Evolutionary conservation across 2,888 invertebrate species (phyloP).

Genomic region (Argyra leucocephala): DNA sequence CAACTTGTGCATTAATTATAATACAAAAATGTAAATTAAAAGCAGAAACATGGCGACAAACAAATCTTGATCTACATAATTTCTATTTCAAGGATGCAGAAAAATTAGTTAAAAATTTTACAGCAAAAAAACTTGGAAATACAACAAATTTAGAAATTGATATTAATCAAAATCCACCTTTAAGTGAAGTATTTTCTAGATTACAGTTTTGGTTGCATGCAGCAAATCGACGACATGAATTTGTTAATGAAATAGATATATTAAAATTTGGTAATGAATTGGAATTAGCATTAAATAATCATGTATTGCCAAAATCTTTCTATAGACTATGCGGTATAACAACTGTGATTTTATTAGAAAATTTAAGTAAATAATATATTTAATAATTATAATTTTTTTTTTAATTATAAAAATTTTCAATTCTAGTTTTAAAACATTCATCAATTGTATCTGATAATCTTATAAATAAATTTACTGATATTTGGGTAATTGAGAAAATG

Average conservation of each 20-base stretch:
- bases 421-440: conserved; percentile 26
- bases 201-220: conserved; percentile 37
- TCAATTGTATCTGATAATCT: conserved; percentile 27
- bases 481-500: conserved; percentile 27
- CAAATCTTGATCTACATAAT: conserved; percentile 41
- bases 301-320: conserved; percentile 30
- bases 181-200: conserved; percentile 33
- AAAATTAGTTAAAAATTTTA: conserved; percentile 24
- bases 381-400: neutral
- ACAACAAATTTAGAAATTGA: conserved; percentile 27
- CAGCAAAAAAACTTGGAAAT: neutral
- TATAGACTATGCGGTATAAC: conserved; percentile 32
- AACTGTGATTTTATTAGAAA: conserved; percentile 33
- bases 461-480: conserved; percentile 24
- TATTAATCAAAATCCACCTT: conserved; percentile 19
- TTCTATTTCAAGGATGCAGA: conserved; percentile 38
- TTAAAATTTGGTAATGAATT: conserved; percentile 26
- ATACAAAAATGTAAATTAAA: conserved; percentile 45
- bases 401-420: conserved; percentile 5
- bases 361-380: conserved; percentile 29
- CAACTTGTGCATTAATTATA: conserved; percentile 47
- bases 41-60: conserved; percentile 49
- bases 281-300: conserved; percentile 26
- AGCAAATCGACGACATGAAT: conserved; percentile 30
- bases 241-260: conserved; percentile 28